Conservation (phyloP, 2,113 vertebrate species). For the Notarius quadriscutis region DNA sequence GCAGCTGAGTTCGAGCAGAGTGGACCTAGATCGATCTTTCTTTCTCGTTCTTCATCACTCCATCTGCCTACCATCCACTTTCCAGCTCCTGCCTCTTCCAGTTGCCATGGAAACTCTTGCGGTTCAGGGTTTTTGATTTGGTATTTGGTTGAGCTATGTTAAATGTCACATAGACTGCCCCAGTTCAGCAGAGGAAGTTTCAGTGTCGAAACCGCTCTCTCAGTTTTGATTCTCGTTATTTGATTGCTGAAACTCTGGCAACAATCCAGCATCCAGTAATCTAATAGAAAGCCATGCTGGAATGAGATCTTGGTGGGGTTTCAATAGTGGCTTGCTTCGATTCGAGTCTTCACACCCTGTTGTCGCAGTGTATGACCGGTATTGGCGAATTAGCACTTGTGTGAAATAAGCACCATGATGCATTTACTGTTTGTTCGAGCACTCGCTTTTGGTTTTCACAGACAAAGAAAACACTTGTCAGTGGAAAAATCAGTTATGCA, state of each 20-base stretch:
- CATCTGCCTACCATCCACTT: conserved; percentile 20
- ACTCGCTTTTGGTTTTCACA: neutral
- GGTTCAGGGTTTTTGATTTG: conserved; percentile 31
- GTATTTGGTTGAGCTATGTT: conserved; percentile 40
- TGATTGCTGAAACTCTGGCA: neutral
- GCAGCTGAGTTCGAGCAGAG: neutral
- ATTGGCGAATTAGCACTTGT: neutral
- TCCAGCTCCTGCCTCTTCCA: conserved; percentile 15
- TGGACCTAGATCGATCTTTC: conserved; percentile 8
- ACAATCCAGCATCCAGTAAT: neutral
- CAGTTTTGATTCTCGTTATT: neutral
- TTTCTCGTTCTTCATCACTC: conserved; percentile 12
- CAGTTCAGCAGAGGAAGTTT: conserved; percentile 20
- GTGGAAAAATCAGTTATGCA: conserved; percentile 32
- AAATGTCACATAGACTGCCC: conserved; percentile 51
- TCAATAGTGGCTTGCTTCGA: neutral
- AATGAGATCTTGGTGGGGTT: neutral
- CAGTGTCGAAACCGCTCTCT: conserved; percentile 15
- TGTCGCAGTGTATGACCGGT: neutral
- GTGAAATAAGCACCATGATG: neutral
- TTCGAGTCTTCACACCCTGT: neutral
- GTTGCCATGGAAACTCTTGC: conserved; percentile 49
- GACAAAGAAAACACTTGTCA: conserved; percentile 8
- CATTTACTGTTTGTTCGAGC: neutral
- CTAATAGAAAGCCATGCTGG: neutral